These are phyloP conservation scores for Gymnarchus niloticus DNA, from an alignment of 2,113 vertebrate species.

Conservation along the genomic window DNA sequence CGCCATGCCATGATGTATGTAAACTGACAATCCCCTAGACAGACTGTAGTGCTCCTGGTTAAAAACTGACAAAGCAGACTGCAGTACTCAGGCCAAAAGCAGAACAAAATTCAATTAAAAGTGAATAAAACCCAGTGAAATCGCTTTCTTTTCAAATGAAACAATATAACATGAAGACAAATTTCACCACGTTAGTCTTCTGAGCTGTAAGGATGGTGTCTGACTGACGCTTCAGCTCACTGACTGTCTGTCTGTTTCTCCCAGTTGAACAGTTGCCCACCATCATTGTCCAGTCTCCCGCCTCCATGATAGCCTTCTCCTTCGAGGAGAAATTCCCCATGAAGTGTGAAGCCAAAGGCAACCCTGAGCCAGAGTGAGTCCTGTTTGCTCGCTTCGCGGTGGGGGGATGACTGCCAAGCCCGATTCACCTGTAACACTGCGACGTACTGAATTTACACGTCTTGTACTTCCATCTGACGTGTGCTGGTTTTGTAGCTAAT, in stretches of 20 bases:
- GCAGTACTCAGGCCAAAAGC: not conserved
- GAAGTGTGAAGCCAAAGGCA: constrained; percentile 86
- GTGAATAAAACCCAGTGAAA: not conserved
- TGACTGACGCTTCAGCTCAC: not conserved
- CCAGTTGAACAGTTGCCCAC: constrained; percentile 87
- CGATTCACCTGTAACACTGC: not conserved
- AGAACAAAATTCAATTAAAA: not conserved
- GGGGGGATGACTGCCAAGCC: not conserved
- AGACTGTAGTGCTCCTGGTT: too few relatives aligned
- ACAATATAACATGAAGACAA: not conserved
- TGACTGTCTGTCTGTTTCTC: not conserved
- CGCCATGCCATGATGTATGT: too few relatives aligned
- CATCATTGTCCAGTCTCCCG: constrained; percentile 73
- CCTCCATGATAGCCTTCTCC: constrained; percentile 78
- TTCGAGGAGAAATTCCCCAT: constrained; percentile 85
- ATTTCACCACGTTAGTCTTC: not conserved
- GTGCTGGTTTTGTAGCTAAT: not conserved
- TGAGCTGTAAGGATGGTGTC: not conserved
- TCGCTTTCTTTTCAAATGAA: not conserved
- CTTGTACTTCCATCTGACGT: not conserved
- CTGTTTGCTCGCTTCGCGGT: not conserved
- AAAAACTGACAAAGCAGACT: not conserved
- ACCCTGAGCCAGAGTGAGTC: constrained; percentile 83
- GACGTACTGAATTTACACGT: not conserved
- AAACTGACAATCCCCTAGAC: too few relatives aligned